Percentiles rank a stretch among this genome's conserved stretches.
phyloP scores from a whole-genome alignment of 53 echinoderm and acorn worm genomes.

The Holothuria scabra region DNA sequence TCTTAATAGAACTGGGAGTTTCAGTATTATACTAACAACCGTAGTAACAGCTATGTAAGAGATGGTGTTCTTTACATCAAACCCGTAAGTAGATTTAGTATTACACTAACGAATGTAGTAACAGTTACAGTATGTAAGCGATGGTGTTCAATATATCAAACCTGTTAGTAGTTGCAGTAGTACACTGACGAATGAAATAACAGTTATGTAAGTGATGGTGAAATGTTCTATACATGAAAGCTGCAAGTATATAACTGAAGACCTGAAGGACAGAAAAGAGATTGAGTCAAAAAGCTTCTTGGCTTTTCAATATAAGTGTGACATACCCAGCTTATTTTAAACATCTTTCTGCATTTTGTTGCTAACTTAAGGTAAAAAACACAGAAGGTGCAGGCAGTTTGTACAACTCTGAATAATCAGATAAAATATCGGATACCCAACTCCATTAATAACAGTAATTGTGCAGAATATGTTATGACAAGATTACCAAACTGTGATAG shows the following conservation, averaged over 20 bases:
- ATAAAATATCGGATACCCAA: no score
- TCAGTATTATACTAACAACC: slow-evolving; percentile 89
- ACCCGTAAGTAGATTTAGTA: slow-evolving; percentile 95
- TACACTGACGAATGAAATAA: slow-evolving; percentile 89
- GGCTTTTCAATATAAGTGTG: no score
- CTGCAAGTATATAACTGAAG: slow-evolving; percentile 62
- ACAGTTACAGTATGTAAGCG: slow-evolving; percentile 75
- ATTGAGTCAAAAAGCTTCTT: no score
- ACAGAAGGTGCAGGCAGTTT: no score
- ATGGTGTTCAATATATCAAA: slow-evolving; percentile 77
- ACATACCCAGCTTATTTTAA: no score
- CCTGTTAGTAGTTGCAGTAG: slow-evolving; percentile 99
- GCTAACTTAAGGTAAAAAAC: no score
- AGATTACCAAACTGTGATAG: no score
- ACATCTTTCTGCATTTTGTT: no score
- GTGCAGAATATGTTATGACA: no score
- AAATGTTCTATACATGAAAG: slow-evolving; percentile 80
- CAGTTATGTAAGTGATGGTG: slow-evolving; percentile 81
- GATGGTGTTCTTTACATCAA: slow-evolving; percentile 80
- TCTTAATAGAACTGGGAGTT: slow-evolving; percentile 97
- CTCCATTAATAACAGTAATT: no score
- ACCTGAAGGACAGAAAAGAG: background rate
- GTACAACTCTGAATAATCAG: no score
- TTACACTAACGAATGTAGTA: slow-evolving; percentile 87
- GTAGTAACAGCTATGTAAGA: slow-evolving; percentile 86